Evolutionary conservation across 1,140 invertebrate species (phyloP).

Genomic region (Drosophila murphyi): DNA sequence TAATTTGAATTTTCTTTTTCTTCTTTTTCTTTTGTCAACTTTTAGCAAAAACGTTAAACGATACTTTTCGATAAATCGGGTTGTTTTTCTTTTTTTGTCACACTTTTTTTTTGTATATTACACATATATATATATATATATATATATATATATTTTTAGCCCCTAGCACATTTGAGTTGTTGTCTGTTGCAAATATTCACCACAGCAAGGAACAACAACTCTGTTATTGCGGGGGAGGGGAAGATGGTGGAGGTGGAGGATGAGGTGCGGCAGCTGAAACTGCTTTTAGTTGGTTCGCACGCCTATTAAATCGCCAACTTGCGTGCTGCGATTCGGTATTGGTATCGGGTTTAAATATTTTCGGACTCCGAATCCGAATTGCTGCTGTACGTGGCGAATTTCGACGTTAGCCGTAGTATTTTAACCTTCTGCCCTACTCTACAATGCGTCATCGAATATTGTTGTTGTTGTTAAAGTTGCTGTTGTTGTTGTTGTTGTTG

Average conservation of each 20-base stretch:
- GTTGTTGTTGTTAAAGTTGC: constrained; percentile 17
- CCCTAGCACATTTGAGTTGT: constrained; percentile 23
- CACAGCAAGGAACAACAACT: constrained; percentile 34
- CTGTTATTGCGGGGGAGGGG: constrained; percentile 40
- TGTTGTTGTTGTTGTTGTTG: constrained; percentile 7
- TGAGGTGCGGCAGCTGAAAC: constrained; percentile 8
- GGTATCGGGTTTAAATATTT: constrained; percentile 44
- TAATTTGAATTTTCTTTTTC: constrained; percentile 31
- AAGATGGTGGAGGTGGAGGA: neutral
- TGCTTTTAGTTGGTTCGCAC: constrained; percentile 43
- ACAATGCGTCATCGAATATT: constrained; percentile 73
- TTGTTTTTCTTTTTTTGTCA: constrained; percentile 1
- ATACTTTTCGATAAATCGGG: constrained; percentile 25
- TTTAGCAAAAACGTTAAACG: constrained; percentile 6
- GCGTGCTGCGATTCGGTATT: constrained; percentile 53
- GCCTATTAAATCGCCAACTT: constrained; percentile 51
- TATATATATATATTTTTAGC: neutral
- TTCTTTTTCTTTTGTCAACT: constrained; percentile 26
- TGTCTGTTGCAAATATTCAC: constrained; percentile 41
- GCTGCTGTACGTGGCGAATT: constrained; percentile 52
- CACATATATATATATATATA: neutral
- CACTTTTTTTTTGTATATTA: neutral
- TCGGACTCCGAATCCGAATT: constrained; percentile 41
- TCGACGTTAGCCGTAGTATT: constrained; percentile 51
- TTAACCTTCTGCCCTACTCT: constrained; percentile 84